Evolutionary conservation across 2,888 invertebrate genomes (phyloP), one percentile per base, ranked within the genome.

Genomic region (Theretra japonica): DNA sequence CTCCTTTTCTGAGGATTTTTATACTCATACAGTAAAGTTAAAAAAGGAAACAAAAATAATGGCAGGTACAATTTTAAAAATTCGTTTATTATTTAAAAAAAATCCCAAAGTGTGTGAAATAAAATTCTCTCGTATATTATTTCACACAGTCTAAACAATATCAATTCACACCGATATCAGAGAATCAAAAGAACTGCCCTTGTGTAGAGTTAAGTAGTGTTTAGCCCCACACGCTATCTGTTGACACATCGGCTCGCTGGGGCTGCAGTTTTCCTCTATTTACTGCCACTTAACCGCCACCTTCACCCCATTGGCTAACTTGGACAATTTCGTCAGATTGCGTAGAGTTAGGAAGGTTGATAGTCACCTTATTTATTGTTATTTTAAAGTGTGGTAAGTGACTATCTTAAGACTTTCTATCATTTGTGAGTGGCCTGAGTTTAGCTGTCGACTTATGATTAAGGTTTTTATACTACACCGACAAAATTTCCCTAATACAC

Each of bases 241-340:
- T 30, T 68, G 74, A 73, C 71, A 65, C 56, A 75, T 77, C 78
- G 65, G 75, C 75, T 71, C 70, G 72, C 74, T 69, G 70, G 70
- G 75, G 72, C 71, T 70, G 72, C 71, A 75, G 74, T 77, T 79
- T 80, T 76, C 79, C 79, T 77, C 77, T 74, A 73, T 77, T 75
- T 69, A 72, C 69, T 68, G 33, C 60, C 53, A 69, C 59, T 72
- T 72, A 72, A 59, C 69, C 59, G 50, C 72, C 69, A 72, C 72
- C 72, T 72, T 72, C 59, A 59, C 72, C 72, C 69, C 23, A 58
- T 50, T 53, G 72, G 50, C 50, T 59, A 70, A 60, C 71, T 68
- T 58, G 71, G 71, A 72, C 57, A 59, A 72, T 50, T 72, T 68
- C 50, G 57, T n/a, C 30, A 70, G 58, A 70, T 58, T 70, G 53